These are phyloP conservation scores for Campoplex nolae DNA, from an alignment of 2,888 invertebrate genomes.

Conservation along the genomic window DNA sequence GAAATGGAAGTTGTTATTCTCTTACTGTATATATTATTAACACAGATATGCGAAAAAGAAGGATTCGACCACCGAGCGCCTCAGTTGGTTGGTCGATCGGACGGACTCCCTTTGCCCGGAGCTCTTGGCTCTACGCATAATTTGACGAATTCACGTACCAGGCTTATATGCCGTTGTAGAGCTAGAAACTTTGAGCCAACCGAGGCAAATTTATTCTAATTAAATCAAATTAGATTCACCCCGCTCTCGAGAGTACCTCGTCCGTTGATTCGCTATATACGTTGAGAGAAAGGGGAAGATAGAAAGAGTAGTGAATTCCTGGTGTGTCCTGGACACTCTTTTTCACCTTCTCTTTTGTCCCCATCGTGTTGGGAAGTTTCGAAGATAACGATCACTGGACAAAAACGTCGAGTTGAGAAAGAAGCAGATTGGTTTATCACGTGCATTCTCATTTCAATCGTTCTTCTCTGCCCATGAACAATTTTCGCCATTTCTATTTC, in stretches of 20 bases:
- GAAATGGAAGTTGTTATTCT: too few species aligned
- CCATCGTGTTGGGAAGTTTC: slow-evolving; percentile 9
- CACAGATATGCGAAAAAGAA: not conserved
- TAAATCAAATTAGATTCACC: slow-evolving; percentile 83
- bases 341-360: slow-evolving; percentile 14
- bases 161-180: slow-evolving; percentile 80
- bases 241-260: slow-evolving; percentile 67
- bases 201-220: slow-evolving; percentile 81
- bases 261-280: slow-evolving; percentile 43
- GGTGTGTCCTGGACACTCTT: slow-evolving; percentile 39
- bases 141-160: slow-evolving; percentile 82
- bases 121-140: slow-evolving; percentile 78
- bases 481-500: not conserved
- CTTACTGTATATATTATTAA: not conserved
- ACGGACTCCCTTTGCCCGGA: slow-evolving; percentile 54
- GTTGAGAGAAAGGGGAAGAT: slow-evolving; percentile 25
- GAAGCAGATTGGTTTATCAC: not conserved
- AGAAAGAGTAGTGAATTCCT: slow-evolving; percentile 16
- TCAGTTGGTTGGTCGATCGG: not conserved
- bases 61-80: slow-evolving; percentile 15
- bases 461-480: not conserved
- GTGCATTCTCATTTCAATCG: not conserved
- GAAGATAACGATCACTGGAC: slow-evolving; percentile 20
- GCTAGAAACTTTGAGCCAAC: slow-evolving; percentile 79
- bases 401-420: not conserved